These are phyloP conservation scores for Ailurus styani DNA, from an alignment of 2,113 vertebrate genomes.

Conservation along the genomic window DNA sequence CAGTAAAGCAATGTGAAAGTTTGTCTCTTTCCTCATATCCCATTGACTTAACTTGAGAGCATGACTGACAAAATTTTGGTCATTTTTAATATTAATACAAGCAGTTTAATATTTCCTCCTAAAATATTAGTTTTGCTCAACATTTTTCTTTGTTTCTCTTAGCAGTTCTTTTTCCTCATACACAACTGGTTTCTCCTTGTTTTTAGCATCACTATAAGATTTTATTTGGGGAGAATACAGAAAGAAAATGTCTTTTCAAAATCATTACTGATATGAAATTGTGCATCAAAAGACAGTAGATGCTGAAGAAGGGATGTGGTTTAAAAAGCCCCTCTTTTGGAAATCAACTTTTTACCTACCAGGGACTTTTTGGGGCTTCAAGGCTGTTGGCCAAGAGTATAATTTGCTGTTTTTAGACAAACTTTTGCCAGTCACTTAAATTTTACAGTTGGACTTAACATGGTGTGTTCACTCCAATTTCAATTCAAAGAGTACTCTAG, in stretches of 20 bases:
- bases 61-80: background rate
- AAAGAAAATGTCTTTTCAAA: conserved; percentile 38
- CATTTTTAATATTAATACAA: conserved; percentile 12
- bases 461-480: conserved; percentile 53
- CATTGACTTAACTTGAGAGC: background rate
- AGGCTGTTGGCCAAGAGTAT: conserved; percentile 11
- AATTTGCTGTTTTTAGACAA: conserved; percentile 62
- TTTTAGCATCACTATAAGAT: background rate
- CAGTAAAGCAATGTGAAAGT: conserved; percentile 6
- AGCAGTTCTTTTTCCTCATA: background rate
- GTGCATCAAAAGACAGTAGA: conserved; percentile 20
- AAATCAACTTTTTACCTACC: conserved; percentile 61
- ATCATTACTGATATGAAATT: background rate
- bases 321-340: conserved; percentile 49
- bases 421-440: conserved; percentile 45
- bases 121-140: conserved; percentile 2
- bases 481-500: conserved; percentile 10
- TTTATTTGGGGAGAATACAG: conserved; percentile 28
- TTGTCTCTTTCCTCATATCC: background rate
- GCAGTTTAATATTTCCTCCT: background rate
- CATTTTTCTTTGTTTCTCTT: background rate
- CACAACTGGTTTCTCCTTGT: background rate
- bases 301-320: conserved; percentile 28
- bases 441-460: conserved; percentile 50
- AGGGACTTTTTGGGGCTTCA: conserved; percentile 35